Conservation (phyloP, 2,888 invertebrate species). For the Dendrolimus houi region DNA sequence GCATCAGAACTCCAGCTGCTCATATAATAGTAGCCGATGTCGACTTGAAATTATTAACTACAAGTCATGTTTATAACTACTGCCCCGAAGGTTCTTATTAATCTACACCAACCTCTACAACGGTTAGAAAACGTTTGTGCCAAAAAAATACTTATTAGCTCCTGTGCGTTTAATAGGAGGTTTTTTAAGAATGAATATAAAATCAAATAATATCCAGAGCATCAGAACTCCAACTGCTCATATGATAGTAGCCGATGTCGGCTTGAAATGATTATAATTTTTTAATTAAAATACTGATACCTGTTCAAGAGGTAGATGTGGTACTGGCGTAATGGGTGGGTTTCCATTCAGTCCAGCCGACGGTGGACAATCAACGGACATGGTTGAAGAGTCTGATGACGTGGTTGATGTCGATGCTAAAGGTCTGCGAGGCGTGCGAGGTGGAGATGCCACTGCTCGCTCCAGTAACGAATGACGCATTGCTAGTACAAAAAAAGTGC, state of each 20-base stretch:
- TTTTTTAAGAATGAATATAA: not conserved
- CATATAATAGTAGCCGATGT: not conserved
- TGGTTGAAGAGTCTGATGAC: slow-evolving; percentile 79
- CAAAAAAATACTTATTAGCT: too few species aligned
- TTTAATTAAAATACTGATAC: slow-evolving; percentile 19
- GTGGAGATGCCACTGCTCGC: slow-evolving; percentile 61
- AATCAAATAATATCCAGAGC: not conserved
- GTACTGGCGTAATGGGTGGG: slow-evolving; percentile 34
- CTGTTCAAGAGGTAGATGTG: slow-evolving; percentile 51
- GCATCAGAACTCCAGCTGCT: not conserved
- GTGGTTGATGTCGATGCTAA: slow-evolving; percentile 82
- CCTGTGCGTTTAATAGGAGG: too few species aligned
- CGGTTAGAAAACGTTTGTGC: too few species aligned
- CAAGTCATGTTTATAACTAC: too few species aligned
- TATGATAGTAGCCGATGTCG: not conserved
- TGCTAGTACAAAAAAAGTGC: slow-evolving; percentile 50
- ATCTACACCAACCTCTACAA: too few species aligned
- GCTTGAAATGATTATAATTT: not conserved
- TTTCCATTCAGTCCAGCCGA: slow-evolving; percentile 50
- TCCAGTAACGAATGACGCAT: slow-evolving; percentile 83
- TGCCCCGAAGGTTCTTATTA: too few species aligned
- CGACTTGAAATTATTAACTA: not conserved
- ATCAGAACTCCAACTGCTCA: not conserved
- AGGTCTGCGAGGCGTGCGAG: slow-evolving; percentile 67
- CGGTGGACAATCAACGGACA: slow-evolving; percentile 68